Evolutionary conservation across 2,113 vertebrate species (phyloP), one percentile per base, ranked within the genome.

Genomic region (Gallinago jamesoni): DNA sequence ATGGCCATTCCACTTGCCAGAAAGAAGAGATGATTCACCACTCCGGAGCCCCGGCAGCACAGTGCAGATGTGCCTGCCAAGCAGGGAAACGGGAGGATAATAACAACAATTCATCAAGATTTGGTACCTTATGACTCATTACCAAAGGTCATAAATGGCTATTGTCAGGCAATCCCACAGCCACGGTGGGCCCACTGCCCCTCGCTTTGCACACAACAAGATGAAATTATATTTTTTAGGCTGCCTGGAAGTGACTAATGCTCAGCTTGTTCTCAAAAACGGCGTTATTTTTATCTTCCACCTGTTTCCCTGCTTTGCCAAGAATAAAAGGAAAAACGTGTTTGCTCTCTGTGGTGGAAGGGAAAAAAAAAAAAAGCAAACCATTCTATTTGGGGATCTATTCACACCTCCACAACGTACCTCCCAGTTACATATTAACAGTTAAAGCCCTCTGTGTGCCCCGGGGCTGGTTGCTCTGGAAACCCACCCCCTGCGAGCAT

Each of bases 251-350:
- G 22, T 84, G 67, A 91, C 73, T 74, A 91, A 83, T 9, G 55
- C 43, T 57, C 15, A 84, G 67, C 31, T 55, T 63, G 18, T 25
- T 22, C 84, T 63, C 67, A 23, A 45, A 62, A 45, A 4, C 3
- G 1, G 21, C 2, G 27, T 37, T 77, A 74, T 84, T 91, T 87
- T 91, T 78, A 79, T 74, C 84, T 68, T 35, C 84, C 84, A 94
- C 84, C 93, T 84, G 88, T 73, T 91, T 73, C 59, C 84, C 37
- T 27, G 67, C 74, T 63, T 62, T 47, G 93, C 73, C 88, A 94
- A 82, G 72, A 91, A 37, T 39, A 62, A 50, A 79, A 47, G 43
- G 53, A 33, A 76, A 87, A 70, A 35, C 0, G 11, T 8, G 47
- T 45, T 87, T 30, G 31, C 64, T 48, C 47, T 37, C 70, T 16